Percentiles rank a stretch among this genome's conserved stretches.
phyloP scores from a whole-genome alignment of 2,888 invertebrate genomes.

The Pseudanteris insignis region DNA sequence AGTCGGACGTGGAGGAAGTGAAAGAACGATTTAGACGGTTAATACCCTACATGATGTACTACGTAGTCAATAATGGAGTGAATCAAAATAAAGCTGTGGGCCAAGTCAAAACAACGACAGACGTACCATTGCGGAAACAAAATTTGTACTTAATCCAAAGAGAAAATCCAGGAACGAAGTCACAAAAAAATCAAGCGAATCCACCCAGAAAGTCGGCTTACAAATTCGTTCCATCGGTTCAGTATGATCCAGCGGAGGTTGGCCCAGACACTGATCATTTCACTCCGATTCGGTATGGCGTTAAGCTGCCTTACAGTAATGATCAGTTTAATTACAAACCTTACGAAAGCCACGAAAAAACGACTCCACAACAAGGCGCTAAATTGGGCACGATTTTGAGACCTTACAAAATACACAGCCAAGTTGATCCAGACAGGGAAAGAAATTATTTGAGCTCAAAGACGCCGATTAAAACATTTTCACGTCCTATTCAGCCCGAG shows the following conservation, averaged over 20 bases:
- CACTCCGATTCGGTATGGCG: slow-evolving; percentile 55
- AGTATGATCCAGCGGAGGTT: slow-evolving; percentile 58
- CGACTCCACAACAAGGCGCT: slow-evolving; percentile 33
- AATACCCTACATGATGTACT: slow-evolving; percentile 86
- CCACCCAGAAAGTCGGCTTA: slow-evolving; percentile 41
- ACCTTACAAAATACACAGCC: slow-evolving; percentile 48
- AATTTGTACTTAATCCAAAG: slow-evolving; percentile 18
- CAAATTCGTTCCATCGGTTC: slow-evolving; percentile 62
- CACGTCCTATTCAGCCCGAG: slow-evolving; percentile 44
- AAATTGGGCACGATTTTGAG: too few species aligned
- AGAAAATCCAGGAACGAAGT: slow-evolving; percentile 5
- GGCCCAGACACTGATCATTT: slow-evolving; percentile 54
- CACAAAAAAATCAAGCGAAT: slow-evolving; percentile 17
- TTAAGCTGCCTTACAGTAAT: slow-evolving; percentile 51
- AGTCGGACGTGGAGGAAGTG: slow-evolving; percentile 67
- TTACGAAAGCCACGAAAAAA: slow-evolving; percentile 39
- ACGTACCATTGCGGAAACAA: slow-evolving; percentile 6
- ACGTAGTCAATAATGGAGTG: slow-evolving; percentile 73
- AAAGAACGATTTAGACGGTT: slow-evolving; percentile 79
- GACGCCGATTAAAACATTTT: slow-evolving; percentile 38
- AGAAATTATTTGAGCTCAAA: slow-evolving; percentile 48
- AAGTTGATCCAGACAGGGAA: slow-evolving; percentile 32
- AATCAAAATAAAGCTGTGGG: slow-evolving; percentile 2
- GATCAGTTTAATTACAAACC: slow-evolving; percentile 50
- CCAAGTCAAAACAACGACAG: slow-evolving; percentile 16